These are phyloP conservation scores for Caenorhabditis sp. DNA, from an alignment of 2,888 invertebrate genomes.

Conservation along the genomic window DNA sequence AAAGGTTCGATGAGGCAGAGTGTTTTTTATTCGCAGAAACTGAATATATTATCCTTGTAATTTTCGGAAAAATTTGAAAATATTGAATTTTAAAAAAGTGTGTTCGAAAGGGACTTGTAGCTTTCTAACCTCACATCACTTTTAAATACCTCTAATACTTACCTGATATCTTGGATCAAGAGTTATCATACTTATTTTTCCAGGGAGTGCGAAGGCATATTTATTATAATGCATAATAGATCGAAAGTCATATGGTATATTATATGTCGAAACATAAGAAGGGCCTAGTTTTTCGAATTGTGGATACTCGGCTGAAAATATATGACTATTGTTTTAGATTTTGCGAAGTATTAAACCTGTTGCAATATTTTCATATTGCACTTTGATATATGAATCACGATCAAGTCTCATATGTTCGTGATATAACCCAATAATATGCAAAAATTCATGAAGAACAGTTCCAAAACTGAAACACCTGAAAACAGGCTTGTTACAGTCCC, in stretches of 20 bases:
- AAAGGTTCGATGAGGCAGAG: too few relatives aligned
- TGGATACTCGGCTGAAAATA: conserved; percentile 26
- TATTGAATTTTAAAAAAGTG: too few relatives aligned
- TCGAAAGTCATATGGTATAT: conserved; percentile 60
- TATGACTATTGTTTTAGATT: too few relatives aligned
- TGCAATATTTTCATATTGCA: conserved; percentile 64
- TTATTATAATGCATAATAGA: conserved; percentile 63
- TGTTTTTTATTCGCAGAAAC: too few relatives aligned
- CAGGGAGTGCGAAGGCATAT: conserved; percentile 58
- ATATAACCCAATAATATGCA: conserved; percentile 64
- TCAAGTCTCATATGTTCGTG: conserved; percentile 69
- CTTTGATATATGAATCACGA: conserved; percentile 62
- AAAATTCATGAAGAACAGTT: conserved; percentile 65
- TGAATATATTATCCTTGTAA: too few relatives aligned
- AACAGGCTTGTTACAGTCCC: neutral
- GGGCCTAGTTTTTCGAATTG: conserved; percentile 60
- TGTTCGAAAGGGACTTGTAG: too few relatives aligned
- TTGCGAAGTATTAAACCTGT: neutral
- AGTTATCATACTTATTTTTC: conserved; percentile 61
- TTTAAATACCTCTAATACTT: too few relatives aligned
- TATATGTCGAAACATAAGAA: conserved; percentile 59
- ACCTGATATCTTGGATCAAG: conserved; percentile 55
- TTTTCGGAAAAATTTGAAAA: too few relatives aligned
- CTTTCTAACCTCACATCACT: too few relatives aligned
- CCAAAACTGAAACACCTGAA: conserved; percentile 57